These are phyloP conservation scores for Mormyrops boulengeri DNA, from an alignment of 2,797 vertebrate species.

Conservation along the genomic window DNA sequence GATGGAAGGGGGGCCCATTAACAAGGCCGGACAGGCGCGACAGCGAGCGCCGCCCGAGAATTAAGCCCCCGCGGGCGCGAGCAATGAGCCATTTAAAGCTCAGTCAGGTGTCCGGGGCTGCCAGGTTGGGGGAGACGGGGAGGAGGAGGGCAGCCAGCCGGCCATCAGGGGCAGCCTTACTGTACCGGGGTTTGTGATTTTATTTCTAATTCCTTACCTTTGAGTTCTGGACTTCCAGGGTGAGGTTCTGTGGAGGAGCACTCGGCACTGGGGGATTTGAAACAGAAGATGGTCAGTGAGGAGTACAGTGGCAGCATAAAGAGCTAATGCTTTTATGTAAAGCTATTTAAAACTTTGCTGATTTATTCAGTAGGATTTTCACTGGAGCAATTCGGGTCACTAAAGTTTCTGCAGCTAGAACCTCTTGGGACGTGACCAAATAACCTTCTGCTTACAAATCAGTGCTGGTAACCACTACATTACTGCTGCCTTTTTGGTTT, in stretches of 20 bases:
- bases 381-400: not conserved
- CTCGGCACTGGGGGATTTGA: constrained; percentile 73
- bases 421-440: not conserved
- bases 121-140: not conserved
- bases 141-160: not conserved
- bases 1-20: not conserved
- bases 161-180: not conserved
- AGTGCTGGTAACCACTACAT: not conserved
- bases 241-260: constrained; percentile 89
- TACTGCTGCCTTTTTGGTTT: not conserved
- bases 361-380: not conserved
- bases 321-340: not conserved
- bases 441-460: not conserved
- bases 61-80: not conserved
- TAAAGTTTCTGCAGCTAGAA: not conserved
- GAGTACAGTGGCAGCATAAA: not conserved
- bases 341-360: not conserved
- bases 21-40: not conserved
- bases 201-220: constrained; percentile 65
- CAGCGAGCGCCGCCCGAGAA: not conserved
- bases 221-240: constrained; percentile 90
- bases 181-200: not conserved
- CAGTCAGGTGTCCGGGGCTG: not conserved
- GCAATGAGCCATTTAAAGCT: not conserved
- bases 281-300: constrained; percentile 8